Evolutionary conservation across 1,140 invertebrate species (phyloP).

Genomic region (Brachionus calyciflorus): DNA sequence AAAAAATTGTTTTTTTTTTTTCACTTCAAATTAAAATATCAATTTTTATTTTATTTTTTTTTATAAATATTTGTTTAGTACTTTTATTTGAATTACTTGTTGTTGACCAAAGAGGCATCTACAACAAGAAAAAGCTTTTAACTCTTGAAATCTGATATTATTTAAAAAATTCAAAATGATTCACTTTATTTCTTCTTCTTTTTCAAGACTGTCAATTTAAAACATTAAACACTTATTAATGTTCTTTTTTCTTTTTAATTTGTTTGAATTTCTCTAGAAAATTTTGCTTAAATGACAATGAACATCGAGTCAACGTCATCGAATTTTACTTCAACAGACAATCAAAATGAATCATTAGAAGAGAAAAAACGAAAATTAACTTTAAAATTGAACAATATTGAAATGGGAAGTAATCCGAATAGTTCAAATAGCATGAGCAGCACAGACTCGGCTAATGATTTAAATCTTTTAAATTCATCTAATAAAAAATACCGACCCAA

Average conservation of each 20-base stretch:
- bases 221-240: no score
- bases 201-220: neutral
- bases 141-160: no score
- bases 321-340: neutral
- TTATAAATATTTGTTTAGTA: no score
- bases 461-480: neutral
- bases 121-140: no score
- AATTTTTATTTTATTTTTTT: no score
- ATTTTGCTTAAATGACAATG: neutral
- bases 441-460: neutral
- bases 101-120: no score
- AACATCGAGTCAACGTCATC: neutral
- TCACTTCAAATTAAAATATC: no score
- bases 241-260: no score
- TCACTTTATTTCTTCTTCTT: neutral
- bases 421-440: slow-evolving; percentile 31
- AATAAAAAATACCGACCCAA: neutral
- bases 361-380: slow-evolving; percentile 31
- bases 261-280: no score
- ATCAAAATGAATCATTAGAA: slow-evolving; percentile 1
- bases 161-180: no score
- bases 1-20: no score
- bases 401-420: neutral
- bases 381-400: slow-evolving; percentile 5
- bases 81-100: no score